Evolutionary conservation across 2,113 vertebrate species (phyloP).

Genomic region (Scatophagus argus): DNA sequence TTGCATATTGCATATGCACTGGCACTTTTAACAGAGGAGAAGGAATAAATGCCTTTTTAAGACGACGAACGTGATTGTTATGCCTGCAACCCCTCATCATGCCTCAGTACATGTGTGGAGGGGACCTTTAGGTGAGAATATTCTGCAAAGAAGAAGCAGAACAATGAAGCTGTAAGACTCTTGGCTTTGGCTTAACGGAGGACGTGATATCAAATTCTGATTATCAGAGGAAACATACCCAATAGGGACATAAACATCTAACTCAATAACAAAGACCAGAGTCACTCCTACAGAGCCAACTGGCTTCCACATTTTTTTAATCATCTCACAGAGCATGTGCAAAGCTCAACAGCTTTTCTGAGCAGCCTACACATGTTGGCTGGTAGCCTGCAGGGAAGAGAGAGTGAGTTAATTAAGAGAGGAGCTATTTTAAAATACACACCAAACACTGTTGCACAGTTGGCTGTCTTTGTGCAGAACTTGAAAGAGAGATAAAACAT

Average conservation of each 20-base stretch:
- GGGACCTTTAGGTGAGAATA: too few relatives aligned
- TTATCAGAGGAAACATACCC: background rate
- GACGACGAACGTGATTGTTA: too few relatives aligned
- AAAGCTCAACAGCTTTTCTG: conserved; percentile 38
- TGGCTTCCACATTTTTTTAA: conserved; percentile 23
- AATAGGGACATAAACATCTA: conserved; percentile 27
- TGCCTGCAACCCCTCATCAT: too few relatives aligned
- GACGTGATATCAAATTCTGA: conserved; percentile 4
- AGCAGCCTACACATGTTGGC: conserved; percentile 52
- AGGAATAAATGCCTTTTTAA: too few relatives aligned
- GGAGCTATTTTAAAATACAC: conserved; percentile 58
- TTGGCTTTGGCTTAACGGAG: conserved; percentile 1
- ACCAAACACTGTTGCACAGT: conserved; percentile 46
- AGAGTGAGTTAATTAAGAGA: conserved; percentile 65
- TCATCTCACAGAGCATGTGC: conserved; percentile 43
- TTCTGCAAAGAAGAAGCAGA: too few relatives aligned
- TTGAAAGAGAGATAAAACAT: conserved; percentile 25
- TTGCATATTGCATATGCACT: too few relatives aligned
- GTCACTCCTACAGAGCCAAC: background rate
- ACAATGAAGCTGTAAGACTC: background rate
- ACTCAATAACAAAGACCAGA: conserved; percentile 3
- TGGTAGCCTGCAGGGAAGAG: conserved; percentile 46
- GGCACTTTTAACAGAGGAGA: too few relatives aligned
- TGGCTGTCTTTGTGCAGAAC: conserved; percentile 22
- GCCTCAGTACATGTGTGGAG: too few relatives aligned